Conservation (phyloP, 2,797 vertebrate species). For the Hypotaenidia philippensis region DNA sequence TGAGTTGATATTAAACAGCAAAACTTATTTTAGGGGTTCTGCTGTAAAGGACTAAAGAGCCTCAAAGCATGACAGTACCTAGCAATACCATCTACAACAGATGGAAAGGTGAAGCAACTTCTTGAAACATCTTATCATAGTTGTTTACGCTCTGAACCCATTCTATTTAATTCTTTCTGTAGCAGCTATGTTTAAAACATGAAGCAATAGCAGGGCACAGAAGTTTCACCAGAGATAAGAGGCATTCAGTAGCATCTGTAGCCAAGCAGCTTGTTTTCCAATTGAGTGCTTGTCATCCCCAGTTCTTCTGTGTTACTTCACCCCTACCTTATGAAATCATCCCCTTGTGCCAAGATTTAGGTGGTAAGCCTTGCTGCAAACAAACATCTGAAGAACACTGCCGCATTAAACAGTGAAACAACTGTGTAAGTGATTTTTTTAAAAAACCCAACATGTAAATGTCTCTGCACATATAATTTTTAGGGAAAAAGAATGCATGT, state of each 20-base stretch:
- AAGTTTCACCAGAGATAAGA: background rate
- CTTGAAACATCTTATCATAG: background rate
- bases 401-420: background rate
- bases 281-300: background rate
- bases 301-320: background rate
- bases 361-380: background rate
- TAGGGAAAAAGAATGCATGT: rapidly evolving
- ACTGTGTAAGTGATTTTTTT: rapidly evolving
- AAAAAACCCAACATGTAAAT: background rate
- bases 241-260: background rate
- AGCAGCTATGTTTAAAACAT: background rate
- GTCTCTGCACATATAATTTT: background rate
- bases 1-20: background rate
- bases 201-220: background rate
- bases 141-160: background rate
- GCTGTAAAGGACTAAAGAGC: background rate
- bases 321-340: background rate
- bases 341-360: background rate
- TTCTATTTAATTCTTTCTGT: background rate
- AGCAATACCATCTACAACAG: background rate
- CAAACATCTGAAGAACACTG: background rate
- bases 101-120: background rate
- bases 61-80: background rate
- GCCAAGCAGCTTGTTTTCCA: background rate
- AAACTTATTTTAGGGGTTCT: background rate